Evolutionary conservation across 2,888 invertebrate species (phyloP), one percentile per base, ranked within the genome.

Genomic region (Dilophus febrilis): DNA sequence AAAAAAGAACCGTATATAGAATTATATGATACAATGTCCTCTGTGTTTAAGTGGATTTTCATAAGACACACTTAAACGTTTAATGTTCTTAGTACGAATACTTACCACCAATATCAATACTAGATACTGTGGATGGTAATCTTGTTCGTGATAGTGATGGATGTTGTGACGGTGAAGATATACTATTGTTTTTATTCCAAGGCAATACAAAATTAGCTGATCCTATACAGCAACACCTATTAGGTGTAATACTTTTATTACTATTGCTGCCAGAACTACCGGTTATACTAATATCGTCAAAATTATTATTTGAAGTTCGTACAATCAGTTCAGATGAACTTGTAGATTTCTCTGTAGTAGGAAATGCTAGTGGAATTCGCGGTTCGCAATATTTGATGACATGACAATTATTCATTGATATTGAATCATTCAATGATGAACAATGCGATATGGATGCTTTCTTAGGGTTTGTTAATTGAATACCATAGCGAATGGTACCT

Each of bases 401-500:
- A n/a, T n/a, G n/a, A 13, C 11, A 29, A 35, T 35, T 30, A n/a
- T 34, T 32, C 17, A 28, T 14, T 3, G 30, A 13, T 13, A 17
- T 8, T 14, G 40, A n/a, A n/a, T n/a, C n/a, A n/a, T n/a, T n/a
- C n/a, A n/a, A 16, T 12, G 26, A 18, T 33, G 36, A 18, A 22
- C 17, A 31, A 16, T 32, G 26, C 7, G 33, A 4, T 26, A 12
- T 19, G 17, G 34, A 19, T 10, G 10, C n/a, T 34, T 34, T 17
- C 18, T 39, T 17, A 17, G 40, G 40, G 13, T 40, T 35, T 14
- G 45, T 43, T 33, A 44, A 40, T n/a, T 47, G 46, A 6, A 49
- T 45, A 8, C 49, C 49, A 40, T 47, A 49, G 4, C 49, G 45
- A 18, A 49, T 43, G n/a, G 47, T 47, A 17, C 49, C 49, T 7